Evolutionary conservation across 2,888 invertebrate genomes (phyloP).

Genomic region (Micoletzkya japonica): DNA sequence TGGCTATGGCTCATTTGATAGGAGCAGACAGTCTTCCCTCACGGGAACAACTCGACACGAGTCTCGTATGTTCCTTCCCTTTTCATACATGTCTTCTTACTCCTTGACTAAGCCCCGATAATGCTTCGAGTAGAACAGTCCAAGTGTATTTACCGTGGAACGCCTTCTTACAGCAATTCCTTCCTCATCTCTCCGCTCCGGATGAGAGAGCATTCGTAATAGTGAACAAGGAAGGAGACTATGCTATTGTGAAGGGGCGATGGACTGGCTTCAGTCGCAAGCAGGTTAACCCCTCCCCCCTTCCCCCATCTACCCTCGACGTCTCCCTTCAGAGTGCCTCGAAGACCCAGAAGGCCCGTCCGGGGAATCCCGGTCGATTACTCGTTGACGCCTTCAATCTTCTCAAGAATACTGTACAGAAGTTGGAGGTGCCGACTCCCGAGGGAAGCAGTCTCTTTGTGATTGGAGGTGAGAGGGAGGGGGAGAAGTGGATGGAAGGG

Average conservation of each 20-base stretch:
- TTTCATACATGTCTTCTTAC: background rate
- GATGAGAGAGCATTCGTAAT: constrained; percentile 68
- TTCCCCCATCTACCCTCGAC: background rate
- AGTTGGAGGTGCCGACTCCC: constrained; percentile 61
- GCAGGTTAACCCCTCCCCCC: constrained; percentile 25
- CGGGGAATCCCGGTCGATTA: constrained; percentile 58
- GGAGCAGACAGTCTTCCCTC: constrained; percentile 67
- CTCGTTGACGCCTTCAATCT: constrained; percentile 62
- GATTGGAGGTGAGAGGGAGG: constrained; percentile 54
- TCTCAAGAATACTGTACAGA: constrained; percentile 63
- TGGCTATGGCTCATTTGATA: constrained; percentile 67
- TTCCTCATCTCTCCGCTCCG: constrained; percentile 64
- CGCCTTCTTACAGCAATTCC: constrained; percentile 54
- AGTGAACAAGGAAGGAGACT: constrained; percentile 67
- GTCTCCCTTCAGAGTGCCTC: constrained; percentile 28
- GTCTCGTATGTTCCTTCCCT: constrained; percentile 51
- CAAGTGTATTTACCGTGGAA: background rate
- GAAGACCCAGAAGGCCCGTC: constrained; percentile 48
- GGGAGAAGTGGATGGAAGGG: background rate
- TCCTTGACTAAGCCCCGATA: background rate
- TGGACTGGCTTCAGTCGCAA: constrained; percentile 66
- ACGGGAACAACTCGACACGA: constrained; percentile 61
- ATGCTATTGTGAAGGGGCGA: constrained; percentile 66
- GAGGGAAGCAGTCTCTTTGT: constrained; percentile 61
- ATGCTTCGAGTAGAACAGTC: background rate